Evolutionary conservation across 2,113 vertebrate genomes (phyloP).

Genomic region (Probosciger aterrimus): DNA sequence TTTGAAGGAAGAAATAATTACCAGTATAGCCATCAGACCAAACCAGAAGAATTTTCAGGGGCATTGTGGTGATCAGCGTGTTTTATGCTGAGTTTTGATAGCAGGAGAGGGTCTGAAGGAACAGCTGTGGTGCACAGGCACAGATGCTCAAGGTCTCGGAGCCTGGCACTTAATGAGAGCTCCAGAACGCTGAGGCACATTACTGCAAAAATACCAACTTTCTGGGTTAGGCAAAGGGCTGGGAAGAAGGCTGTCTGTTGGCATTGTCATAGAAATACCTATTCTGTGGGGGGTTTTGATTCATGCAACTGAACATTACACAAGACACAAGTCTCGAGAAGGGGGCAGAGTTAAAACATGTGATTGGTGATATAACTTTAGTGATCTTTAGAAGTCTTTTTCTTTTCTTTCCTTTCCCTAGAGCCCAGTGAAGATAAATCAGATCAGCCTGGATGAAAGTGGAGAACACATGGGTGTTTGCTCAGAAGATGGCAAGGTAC

Average conservation of each 20-base stretch:
- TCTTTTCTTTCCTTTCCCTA: slow-evolving; percentile 46
- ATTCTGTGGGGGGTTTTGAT: neutral
- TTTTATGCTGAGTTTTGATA: neutral
- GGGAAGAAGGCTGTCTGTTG: neutral
- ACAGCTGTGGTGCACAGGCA: fast-evolving
- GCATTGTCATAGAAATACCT: neutral
- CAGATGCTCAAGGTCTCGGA: neutral
- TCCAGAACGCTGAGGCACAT: neutral
- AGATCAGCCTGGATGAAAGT: slow-evolving; percentile 97
- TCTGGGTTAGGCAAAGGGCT: neutral
- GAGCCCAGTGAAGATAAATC: slow-evolving; percentile 98
- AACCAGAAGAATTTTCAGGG: neutral
- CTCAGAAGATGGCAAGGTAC: slow-evolving; percentile 98
- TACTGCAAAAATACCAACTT: neutral
- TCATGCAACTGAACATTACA: neutral
- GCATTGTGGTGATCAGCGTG: neutral
- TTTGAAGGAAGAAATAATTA: slow-evolving; percentile 2
- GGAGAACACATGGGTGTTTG: slow-evolving; percentile 96
- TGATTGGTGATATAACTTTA: neutral
- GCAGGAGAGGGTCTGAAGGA: neutral
- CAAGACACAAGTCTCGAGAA: neutral
- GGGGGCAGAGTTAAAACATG: neutral
- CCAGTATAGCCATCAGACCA: neutral
- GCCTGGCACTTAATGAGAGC: neutral
- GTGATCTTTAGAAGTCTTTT: neutral